These are phyloP conservation scores for Apogon talboti DNA, from an alignment of 2,797 vertebrate genomes.

Conservation along the genomic window DNA sequence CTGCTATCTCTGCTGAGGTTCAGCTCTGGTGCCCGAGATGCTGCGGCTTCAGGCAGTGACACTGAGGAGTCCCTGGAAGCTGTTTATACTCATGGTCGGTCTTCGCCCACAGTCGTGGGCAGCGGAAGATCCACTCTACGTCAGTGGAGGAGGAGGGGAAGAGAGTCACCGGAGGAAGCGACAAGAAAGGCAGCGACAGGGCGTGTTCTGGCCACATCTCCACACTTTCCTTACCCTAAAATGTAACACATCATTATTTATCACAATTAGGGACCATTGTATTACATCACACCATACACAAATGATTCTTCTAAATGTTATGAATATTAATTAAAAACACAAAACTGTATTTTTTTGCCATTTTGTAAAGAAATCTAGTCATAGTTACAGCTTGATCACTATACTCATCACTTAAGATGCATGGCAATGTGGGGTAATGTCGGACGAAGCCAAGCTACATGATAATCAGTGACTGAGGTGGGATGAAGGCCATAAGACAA, in stretches of 20 bases:
- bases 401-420: conserved; percentile 8
- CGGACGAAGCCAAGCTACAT: neutral
- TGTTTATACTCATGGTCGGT: conserved; percentile 73
- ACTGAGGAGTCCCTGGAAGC: conserved; percentile 30
- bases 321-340: no score
- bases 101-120: conserved; percentile 75
- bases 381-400: neutral
- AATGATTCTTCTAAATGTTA: no score
- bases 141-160: conserved; percentile 59
- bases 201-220: conserved; percentile 14
- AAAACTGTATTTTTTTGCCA: neutral
- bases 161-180: conserved; percentile 69
- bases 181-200: conserved; percentile 69
- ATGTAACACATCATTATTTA: conserved; percentile 5
- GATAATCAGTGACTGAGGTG: conserved; percentile 7
- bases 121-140: conserved; percentile 74
- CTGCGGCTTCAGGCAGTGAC: conserved; percentile 76
- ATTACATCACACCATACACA: neutral
- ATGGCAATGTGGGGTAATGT: conserved; percentile 13
- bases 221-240: conserved; percentile 11
- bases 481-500: conserved; percentile 16
- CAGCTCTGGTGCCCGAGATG: conserved; percentile 79
- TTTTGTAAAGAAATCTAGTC: neutral
- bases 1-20: conserved; percentile 86
- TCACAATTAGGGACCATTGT: conserved; percentile 1